Base-by-base conservation (phyloP, 2,113 vertebrate species). In the Syngnathoides biaculeatus region DNA sequence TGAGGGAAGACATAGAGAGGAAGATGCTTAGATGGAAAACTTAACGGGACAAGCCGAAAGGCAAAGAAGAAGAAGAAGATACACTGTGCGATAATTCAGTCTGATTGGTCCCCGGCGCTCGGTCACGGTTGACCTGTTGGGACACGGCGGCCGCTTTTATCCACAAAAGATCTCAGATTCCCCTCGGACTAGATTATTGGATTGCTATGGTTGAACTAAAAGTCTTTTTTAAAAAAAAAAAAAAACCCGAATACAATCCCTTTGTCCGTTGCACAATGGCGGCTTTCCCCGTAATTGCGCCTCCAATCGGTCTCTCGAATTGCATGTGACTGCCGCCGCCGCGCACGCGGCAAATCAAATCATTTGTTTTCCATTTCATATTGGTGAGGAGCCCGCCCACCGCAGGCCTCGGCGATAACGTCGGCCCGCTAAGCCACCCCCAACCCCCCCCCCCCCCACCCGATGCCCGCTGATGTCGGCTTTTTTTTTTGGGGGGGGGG, bases 331-430 rank as follows among this genome's bases (percentile, higher is more conserved):
- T 78, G 85, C 84, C 78, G 61, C n/a, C n/a, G n/a, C n/a, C n/a
- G n/a, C n/a, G n/a, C 79, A 82, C 83, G 82, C 67, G 67, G 71
- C 40, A 75, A 79, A 84, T 86, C 30, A 5, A 85, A 79, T 82
- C n/a, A 83, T 81, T 83, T 82, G 57, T 79, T 83, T 75, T 67
- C 72, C 71, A 24, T 84, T 75, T 87, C 75, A 84, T 89, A 79
- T 86, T 73, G 80, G 69, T 67, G 80, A 89, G 85, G 84, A 85
- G 72, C 72, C 71, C 13, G 73, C 30, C 71, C 52, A 55, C 75
- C 59, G 5, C 43, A 5, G 60, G 61, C 60, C 67, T 56, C 64
- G 79, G 82, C 79, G 81, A 84, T 75, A 86, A 80, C 82, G 73
- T 69, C 55, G 73, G 67, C 81, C 24, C 71, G 42, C 81, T 87